Base-by-base conservation (phyloP, 2,797 vertebrate genomes). In the Sebastes steindachneri region DNA sequence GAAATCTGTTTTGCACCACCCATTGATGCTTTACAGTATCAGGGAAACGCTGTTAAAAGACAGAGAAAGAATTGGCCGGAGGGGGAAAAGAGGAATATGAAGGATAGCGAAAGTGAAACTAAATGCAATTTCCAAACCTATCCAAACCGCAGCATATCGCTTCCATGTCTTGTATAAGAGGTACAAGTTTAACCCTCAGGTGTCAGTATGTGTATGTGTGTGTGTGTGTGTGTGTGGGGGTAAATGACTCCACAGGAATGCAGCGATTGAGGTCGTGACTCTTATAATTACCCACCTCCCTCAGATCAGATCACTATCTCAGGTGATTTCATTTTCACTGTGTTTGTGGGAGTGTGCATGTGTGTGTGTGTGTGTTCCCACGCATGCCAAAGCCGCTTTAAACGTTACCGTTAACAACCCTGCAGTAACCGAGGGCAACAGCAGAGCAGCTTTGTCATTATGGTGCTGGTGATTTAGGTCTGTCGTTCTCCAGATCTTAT, bases 401-500 rank as follows among this genome's bases (percentile, higher is more conserved):
- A 82, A 76, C 45, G 10, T 90, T 79, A 67, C 76, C 7, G 7
- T 79, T 82, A 79, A 76, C 90, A 82, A 74, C 84, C 77, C 33
- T 19, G 25, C 74, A 54, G 85, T 88, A 83, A 88, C 83, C n/a
- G 77, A 89, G 83, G 87, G 86, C 86, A 87, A 74, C 87, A 15
- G 79, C 70, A 21, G 66, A 89, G 82, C 79, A 68, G 76, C 51
- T 68, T 72, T 84, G 82, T 84, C 81, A 80, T 80, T 25, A 66
- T 1, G 51, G 25, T 21, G 68, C 58, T 12, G 63, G 58, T 93
- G 91, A 93, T 92, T 92, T 91, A 92, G 88, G 83, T 79, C 69
- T 31, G 81, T 83, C 71, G 41, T 78, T 82, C 80, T 80, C 58
- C 54, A 69, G 74, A 85, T 92, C 86, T 92, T 80, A 91, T 90